phyloP scores from a whole-genome alignment of 2,113 vertebrate genomes.

The Bungarus multicinctus region DNA sequence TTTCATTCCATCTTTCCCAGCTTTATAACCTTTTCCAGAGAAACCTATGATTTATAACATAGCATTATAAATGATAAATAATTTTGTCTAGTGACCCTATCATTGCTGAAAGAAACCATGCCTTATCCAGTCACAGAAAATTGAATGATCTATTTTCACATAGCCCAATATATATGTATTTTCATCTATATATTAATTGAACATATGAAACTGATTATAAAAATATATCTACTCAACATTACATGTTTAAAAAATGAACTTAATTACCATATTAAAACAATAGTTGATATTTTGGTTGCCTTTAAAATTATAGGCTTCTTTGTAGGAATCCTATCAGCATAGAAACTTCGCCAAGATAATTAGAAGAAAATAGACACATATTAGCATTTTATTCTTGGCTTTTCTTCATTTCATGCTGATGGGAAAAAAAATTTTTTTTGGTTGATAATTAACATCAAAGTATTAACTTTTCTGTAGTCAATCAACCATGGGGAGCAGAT shows the following conservation, averaged over 20 bases:
- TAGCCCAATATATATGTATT: neutral
- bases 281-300: neutral
- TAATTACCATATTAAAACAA: neutral
- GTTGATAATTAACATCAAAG: conserved; percentile 24
- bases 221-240: neutral
- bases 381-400: conserved; percentile 37
- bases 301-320: neutral
- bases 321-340: neutral
- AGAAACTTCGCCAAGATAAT: conserved; percentile 12
- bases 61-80: neutral
- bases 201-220: neutral
- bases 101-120: neutral
- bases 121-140: neutral
- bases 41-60: neutral
- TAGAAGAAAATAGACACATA: conserved; percentile 8
- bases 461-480: conserved; percentile 8
- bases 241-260: neutral
- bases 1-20: neutral
- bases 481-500: neutral
- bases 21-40: neutral
- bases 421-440: conserved; percentile 19
- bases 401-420: conserved; percentile 37
- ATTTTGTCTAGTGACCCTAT: neutral
- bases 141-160: neutral
- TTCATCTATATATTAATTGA: neutral